These are phyloP conservation scores for Notoglanidium macrostoma DNA, from an alignment of 2,797 vertebrate genomes.

Conservation along the genomic window DNA sequence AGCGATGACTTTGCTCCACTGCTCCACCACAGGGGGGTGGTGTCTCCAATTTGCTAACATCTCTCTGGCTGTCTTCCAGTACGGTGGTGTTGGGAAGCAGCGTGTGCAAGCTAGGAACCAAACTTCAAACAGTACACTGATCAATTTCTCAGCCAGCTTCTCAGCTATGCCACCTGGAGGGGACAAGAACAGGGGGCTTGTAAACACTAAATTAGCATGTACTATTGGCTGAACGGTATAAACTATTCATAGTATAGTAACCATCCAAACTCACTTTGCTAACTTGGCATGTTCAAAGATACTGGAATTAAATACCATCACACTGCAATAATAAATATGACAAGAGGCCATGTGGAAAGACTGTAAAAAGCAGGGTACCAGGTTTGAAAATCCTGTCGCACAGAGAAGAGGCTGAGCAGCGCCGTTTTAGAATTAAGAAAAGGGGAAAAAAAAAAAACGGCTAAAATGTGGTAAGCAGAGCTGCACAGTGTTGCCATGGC, in stretches of 20 bases:
- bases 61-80: constrained; percentile 93
- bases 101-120: constrained; percentile 88
- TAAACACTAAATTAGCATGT: background rate
- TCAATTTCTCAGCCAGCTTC: constrained; percentile 85
- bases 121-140: constrained; percentile 89
- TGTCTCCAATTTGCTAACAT: constrained; percentile 93
- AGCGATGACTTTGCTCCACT: constrained; percentile 89
- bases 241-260: background rate
- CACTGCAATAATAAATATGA: too few relatives aligned
- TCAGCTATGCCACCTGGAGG: constrained; percentile 80
- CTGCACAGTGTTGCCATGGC: background rate
- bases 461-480: background rate
- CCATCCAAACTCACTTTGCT: too few relatives aligned
- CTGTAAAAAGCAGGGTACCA: background rate
- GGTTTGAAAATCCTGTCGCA: background rate
- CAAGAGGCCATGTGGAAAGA: too few relatives aligned
- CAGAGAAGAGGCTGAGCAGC: background rate
- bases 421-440: background rate
- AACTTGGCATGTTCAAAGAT: too few relatives aligned
- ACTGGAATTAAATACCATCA: background rate
- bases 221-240: background rate
- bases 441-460: background rate
- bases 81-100: constrained; percentile 89
- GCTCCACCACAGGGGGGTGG: constrained; percentile 88
- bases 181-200: background rate